Percentiles rank a stretch among this genome's conserved stretches.
phyloP scores from a whole-genome alignment of 2,888 invertebrate genomes.

The Crioceris asparagi region DNA sequence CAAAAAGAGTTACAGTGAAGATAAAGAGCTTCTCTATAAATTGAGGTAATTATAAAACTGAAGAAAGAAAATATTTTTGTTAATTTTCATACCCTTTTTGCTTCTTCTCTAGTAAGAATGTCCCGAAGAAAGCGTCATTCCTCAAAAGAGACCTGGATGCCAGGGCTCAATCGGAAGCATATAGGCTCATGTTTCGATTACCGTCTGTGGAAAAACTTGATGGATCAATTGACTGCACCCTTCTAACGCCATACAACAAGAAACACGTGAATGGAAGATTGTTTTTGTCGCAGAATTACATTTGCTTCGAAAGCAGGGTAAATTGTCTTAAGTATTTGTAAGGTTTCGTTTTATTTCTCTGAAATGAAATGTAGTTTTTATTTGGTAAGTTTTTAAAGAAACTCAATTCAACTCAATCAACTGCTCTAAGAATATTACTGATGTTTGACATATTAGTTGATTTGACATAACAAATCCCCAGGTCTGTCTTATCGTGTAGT shows the following conservation, averaged over 20 bases:
- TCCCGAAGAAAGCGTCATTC: conserved; percentile 82
- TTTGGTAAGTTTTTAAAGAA: too few relatives aligned
- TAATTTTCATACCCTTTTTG: too few relatives aligned
- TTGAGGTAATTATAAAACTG: conserved; percentile 49
- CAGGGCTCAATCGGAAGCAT: conserved; percentile 85
- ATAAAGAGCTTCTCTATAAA: conserved; percentile 74
- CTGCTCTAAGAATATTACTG: too few relatives aligned
- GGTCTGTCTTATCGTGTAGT: too few relatives aligned
- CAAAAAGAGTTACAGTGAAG: conserved; percentile 82
- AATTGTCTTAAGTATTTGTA: conserved; percentile 33
- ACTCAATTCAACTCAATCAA: too few relatives aligned
- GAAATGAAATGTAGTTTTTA: too few relatives aligned
- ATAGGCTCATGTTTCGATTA: conserved; percentile 72
- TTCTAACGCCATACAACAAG: conserved; percentile 95
- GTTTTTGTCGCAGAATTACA: conserved; percentile 86
- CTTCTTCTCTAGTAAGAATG: conserved; percentile 58
- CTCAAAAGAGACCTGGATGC: conserved; percentile 93
- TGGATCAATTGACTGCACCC: conserved; percentile 80
- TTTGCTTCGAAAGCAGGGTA: conserved; percentile 94
- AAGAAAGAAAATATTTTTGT: too few relatives aligned
- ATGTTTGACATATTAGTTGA: too few relatives aligned
- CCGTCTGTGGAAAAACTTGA: conserved; percentile 88
- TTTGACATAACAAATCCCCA: too few relatives aligned
- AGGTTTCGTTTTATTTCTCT: too few relatives aligned
- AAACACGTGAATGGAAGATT: conserved; percentile 78